Conservation (phyloP, 2,797 vertebrate genomes). For the Sitta carolinensis region DNA sequence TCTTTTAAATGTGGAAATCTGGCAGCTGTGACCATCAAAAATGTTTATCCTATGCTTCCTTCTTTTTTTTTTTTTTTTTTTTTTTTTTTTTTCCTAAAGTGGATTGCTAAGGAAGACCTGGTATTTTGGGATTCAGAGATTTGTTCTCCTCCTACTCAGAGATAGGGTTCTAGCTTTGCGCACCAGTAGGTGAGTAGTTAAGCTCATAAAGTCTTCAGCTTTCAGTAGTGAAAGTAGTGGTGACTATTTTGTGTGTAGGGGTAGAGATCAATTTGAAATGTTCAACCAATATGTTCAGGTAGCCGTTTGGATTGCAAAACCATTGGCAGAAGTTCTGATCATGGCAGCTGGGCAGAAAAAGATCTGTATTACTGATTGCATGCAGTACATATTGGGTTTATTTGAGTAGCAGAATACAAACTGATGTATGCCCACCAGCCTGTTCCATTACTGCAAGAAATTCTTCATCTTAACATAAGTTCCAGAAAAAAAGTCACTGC, state of each 20-base stretch:
- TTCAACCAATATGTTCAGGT: background rate
- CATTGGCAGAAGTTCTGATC: background rate
- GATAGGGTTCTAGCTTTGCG: fast-evolving
- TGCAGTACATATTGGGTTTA: background rate
- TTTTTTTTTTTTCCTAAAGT: background rate
- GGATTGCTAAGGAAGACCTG: background rate
- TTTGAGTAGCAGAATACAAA: background rate
- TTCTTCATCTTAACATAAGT: background rate
- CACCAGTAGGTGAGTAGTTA: background rate
- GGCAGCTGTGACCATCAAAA: background rate
- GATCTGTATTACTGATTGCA: background rate
- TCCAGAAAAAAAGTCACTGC: background rate
- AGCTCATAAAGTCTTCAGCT: background rate
- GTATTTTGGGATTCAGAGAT: background rate
- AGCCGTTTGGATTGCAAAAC: background rate
- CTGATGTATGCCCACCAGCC: background rate
- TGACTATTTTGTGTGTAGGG: background rate
- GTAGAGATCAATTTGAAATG: background rate
- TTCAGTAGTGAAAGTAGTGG: background rate
- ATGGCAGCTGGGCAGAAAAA: background rate
- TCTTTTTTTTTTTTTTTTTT: background rate
- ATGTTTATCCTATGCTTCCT: background rate
- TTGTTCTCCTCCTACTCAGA: background rate
- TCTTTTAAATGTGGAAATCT: background rate
- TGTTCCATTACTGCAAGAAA: background rate